Evolutionary conservation across 1,140 invertebrate species (phyloP), one percentile per base, ranked within the genome.

Genomic region (Zaprionus taronus): DNA sequence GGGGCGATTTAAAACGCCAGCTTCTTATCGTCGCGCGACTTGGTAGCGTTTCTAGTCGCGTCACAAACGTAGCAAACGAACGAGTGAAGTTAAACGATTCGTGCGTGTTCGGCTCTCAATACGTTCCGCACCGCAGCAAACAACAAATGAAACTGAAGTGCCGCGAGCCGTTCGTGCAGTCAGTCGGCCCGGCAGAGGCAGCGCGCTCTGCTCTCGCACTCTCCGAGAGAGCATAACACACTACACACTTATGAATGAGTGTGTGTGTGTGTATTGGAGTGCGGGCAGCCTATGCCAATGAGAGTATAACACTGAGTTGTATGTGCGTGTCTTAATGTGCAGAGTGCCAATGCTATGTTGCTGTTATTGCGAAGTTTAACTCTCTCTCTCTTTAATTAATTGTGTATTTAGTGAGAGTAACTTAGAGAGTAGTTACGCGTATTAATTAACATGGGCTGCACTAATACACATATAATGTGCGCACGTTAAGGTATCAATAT

Each of bases 81-180:
- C 47, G 47, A 20, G 20, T 22, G 11, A 5, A 22, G 47, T 51
- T 47, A 47, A 60, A 15, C 14, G 6, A 24, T 20, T 20, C 38
- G 26, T 67, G 61, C 81, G 64, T 47, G 51, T 15, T 34, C 15
- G 56, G 47, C 73, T 58, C 69, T 58, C 69, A 61, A 73, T 31
- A 70, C 70, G 71, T 60, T 72, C 85, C 73, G 66, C 79, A 78
- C 76, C 24, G 51, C 57, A 81, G 76, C 72, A 75, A 70, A 60
- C 63, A 51, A 62, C 72, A 79, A 28, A 66, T 71, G 53, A 57
- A 51, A 90, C 79, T 90, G 57, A 84, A 55, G 41, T 55, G 61
- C 12, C 11, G 49, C 36, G 34, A 49, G 26, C 41, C 20, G n/a
- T 47, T 24, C 17, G 44, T 17, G 53, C 28, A 34, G 69, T 41